Evolutionary conservation across 2,888 invertebrate species (phyloP), one percentile per base, ranked within the genome.

Genomic region (Hirtodrosophila alboralis): DNA sequence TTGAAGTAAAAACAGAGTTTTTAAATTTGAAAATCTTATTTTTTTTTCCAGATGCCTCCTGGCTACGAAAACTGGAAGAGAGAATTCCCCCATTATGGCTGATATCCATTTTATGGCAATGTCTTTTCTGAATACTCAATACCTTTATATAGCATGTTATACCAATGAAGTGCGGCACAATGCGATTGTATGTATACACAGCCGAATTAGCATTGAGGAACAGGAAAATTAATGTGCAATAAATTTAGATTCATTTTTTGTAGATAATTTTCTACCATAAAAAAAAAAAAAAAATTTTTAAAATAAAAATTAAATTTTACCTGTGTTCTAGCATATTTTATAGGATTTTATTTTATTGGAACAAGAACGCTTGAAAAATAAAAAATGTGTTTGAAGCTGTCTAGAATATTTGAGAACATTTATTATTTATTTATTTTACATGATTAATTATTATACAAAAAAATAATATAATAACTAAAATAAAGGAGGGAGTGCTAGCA

Each of bases 41-140:
- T 8, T 1, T 49, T 52, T 13, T 52, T n/a, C n/a, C n/a, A 79
- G 78, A 43, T 28, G 60, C 21, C 6, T 79, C 72, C 16, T 28
- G 2, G 5, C 27, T 59, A n/a, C 34, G 73, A 1, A 54, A 73
- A n/a, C n/a, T n/a, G 1, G 77, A 58, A 3, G 30, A 63, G 5
- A 36, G 28, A 10, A 85, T 79, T 44, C 84, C n/a, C n/a, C 86
- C 14, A 33, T 41, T 3, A 58, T 80, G 52, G 56, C 34, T 4
- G 51, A 76, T 21, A n/a, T n/a, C n/a, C 58, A 84, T n/a, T 47
- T 52, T 4, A 27, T 65, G 5, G 65, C 83, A 45, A 28, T 76
- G 38, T 36, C 47, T 8, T 85, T 75, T n/a, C 6, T 79, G 12
- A 53, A n/a, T n/a, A 83, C 10, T 59, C 62, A 5, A 36, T 65